Conservation (phyloP, 2,888 invertebrate genomes). For the Nomada lathburiana region DNA sequence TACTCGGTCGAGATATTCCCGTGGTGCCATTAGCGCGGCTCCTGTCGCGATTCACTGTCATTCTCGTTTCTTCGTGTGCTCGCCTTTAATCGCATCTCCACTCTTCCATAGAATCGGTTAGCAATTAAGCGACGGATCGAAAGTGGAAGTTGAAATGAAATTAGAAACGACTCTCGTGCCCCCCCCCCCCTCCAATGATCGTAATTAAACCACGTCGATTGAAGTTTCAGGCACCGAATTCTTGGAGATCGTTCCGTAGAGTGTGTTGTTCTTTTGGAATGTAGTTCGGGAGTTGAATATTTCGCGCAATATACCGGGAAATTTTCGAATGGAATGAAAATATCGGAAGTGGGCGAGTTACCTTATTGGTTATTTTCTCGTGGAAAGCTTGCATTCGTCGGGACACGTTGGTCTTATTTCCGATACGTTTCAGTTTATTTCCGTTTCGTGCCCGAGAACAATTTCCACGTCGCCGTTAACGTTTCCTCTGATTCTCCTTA, state of each 20-base stretch:
- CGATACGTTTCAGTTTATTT: conserved; percentile 19
- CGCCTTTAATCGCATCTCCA: conserved; percentile 1
- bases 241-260: too few species aligned
- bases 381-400: not conserved
- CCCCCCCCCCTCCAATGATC: not conserved
- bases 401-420: not conserved
- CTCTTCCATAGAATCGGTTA: not conserved
- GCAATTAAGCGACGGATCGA: conserved; percentile 3
- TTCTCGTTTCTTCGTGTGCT: not conserved
- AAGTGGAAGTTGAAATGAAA: conserved; percentile 2
- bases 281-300: not conserved
- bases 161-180: conserved; percentile 2
- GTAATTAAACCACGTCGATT: conserved; percentile 2
- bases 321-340: not conserved
- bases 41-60: conserved; percentile 12
- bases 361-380: not conserved
- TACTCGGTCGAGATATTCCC: not conserved
- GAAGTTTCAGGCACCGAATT: not conserved
- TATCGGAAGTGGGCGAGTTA: not conserved
- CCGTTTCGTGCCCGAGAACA: not conserved
- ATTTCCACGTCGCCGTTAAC: conserved; percentile 19
- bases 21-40: conserved; percentile 23
- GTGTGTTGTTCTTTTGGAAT: not conserved
- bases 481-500: not conserved
- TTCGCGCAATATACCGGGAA: not conserved